Evolutionary conservation across 2,113 vertebrate genomes (phyloP).

Genomic region (Perca flavescens): DNA sequence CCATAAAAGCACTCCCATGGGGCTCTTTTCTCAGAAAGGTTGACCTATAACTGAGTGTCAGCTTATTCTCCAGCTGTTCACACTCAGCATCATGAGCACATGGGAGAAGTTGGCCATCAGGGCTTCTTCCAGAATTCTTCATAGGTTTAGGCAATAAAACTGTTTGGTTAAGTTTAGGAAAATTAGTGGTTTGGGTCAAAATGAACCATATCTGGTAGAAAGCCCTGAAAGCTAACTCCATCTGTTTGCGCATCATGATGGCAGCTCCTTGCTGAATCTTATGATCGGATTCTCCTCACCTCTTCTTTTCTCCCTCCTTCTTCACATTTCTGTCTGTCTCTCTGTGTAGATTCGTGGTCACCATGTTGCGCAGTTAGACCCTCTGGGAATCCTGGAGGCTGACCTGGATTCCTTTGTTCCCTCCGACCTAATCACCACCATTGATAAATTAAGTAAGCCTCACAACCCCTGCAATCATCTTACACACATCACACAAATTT

Average conservation of each 20-base stretch:
- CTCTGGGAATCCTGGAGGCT: slow-evolving; percentile 77
- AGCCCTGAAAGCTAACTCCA: too few species aligned
- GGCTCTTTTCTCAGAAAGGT: slow-evolving; percentile 40
- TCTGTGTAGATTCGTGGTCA: slow-evolving; percentile 72
- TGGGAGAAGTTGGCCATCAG: too few species aligned
- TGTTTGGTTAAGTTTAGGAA: too few species aligned
- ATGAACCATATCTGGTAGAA: too few species aligned
- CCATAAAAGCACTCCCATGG: slow-evolving; percentile 43
- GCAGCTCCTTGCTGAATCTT: background rate
- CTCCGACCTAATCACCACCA: slow-evolving; percentile 80
- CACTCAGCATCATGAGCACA: slow-evolving; percentile 1
- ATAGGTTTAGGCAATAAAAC: too few species aligned
- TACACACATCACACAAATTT: background rate
- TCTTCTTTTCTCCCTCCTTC: background rate
- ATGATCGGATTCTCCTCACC: background rate
- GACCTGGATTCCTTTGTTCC: slow-evolving; percentile 80
- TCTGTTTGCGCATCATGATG: background rate
- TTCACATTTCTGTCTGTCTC: background rate
- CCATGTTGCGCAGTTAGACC: slow-evolving; percentile 80
- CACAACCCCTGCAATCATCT: background rate
- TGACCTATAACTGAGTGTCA: slow-evolving; percentile 46
- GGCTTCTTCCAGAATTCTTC: too few species aligned
- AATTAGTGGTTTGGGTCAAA: too few species aligned
- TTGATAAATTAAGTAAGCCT: slow-evolving; percentile 81
- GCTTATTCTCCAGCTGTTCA: slow-evolving; percentile 57